Conservation (phyloP, 2,113 vertebrate species). For the Crocuta crocuta region DNA sequence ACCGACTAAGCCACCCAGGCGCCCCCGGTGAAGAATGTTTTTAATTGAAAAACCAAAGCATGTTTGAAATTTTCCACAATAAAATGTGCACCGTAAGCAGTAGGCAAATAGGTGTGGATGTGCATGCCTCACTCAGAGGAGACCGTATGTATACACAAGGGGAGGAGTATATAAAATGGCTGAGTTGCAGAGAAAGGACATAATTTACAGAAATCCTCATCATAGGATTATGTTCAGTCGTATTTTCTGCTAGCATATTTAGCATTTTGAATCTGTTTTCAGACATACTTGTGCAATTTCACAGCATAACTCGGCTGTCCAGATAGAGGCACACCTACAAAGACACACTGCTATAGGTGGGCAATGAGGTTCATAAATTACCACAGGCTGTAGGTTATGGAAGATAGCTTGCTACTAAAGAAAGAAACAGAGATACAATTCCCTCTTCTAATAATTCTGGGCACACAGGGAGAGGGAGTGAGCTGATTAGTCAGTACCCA, state of each 20-base stretch:
- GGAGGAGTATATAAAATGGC: no score
- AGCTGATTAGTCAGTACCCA: background rate
- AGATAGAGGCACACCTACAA: background rate
- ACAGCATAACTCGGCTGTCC: background rate
- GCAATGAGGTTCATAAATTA: background rate
- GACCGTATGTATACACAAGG: background rate
- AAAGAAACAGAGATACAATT: background rate
- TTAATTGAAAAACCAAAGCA: background rate
- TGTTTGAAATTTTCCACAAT: background rate
- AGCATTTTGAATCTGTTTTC: conserved; percentile 1
- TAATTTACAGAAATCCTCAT: background rate
- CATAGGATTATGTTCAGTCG: background rate
- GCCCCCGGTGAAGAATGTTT: background rate
- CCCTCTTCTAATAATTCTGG: background rate
- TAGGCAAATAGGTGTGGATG: background rate
- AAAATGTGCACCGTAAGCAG: background rate
- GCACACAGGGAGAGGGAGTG: no score
- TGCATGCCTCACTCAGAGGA: background rate
- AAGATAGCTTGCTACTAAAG: background rate
- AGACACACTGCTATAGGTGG: background rate
- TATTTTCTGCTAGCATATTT: background rate
- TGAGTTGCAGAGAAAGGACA: background rate
- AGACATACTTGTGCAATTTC: background rate
- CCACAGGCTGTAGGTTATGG: background rate
- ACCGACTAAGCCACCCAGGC: no score